Percentiles rank a stretch among this genome's conserved stretches.
Evolutionary conservation across 2,888 invertebrate genomes (phyloP).

Genomic region (Crocallis elinguaria): DNA sequence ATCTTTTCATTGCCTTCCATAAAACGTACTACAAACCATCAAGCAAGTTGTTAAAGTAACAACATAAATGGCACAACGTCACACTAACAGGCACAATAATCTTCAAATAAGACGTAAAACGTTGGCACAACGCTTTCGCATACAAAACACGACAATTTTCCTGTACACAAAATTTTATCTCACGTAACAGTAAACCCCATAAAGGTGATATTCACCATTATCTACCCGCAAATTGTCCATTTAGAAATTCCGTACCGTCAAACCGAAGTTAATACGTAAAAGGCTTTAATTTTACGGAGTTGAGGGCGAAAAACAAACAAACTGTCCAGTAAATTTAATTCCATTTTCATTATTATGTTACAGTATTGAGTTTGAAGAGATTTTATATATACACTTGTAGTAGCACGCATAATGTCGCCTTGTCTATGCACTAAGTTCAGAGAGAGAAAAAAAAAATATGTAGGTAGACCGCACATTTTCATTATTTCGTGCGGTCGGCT

Average conservation of each 20-base stretch:
- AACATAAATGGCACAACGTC: not conserved
- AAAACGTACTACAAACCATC: not conserved
- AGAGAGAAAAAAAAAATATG: no score
- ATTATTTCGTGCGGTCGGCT: no score
- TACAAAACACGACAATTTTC: conserved; percentile 21
- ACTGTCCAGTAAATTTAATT: conserved; percentile 49
- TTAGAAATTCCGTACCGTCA: conserved; percentile 29
- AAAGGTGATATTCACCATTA: conserved; percentile 24
- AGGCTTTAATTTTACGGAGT: conserved; percentile 42
- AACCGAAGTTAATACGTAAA: conserved; percentile 33
- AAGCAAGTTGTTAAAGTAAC: not conserved
- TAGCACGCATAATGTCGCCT: no score
- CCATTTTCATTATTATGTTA: conserved; percentile 45
- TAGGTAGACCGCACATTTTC: no score
- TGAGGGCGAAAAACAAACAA: conserved; percentile 45
- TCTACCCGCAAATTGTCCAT: conserved; percentile 38
- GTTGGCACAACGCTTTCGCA: conserved; percentile 5
- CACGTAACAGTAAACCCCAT: conserved; percentile 19
- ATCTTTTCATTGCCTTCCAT: not conserved
- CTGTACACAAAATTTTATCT: conserved; percentile 20
- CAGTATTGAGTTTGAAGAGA: no score
- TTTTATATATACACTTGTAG: no score
- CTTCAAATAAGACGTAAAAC: conserved; percentile 16
- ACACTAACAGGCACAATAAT: conserved; percentile 3
- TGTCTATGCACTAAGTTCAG: no score